phyloP scores from a whole-genome alignment of 2,797 vertebrate species.

The Calcarius lapponicus region DNA sequence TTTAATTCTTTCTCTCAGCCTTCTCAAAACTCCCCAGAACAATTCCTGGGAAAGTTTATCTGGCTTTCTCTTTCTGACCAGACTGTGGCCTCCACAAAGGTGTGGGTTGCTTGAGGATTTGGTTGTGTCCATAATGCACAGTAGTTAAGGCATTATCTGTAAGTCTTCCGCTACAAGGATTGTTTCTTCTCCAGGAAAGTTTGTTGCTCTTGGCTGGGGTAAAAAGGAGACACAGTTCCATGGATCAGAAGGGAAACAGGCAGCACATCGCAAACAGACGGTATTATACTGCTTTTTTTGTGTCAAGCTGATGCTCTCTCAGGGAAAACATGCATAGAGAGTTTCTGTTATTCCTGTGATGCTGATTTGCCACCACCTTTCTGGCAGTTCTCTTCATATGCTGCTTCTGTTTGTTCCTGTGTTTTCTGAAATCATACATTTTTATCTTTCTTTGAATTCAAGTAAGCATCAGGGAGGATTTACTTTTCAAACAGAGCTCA shows the following conservation, averaged over 20 bases:
- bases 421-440: background rate
- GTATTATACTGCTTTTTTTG: conserved; percentile 67
- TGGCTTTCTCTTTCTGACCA: background rate
- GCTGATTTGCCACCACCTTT: background rate
- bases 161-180: background rate
- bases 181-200: conserved; percentile 81
- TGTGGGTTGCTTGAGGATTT: background rate
- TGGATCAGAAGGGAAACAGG: conserved; percentile 93
- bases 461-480: background rate
- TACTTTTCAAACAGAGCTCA: background rate
- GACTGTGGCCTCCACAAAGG: background rate
- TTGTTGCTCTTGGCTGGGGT: conserved; percentile 95
- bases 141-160: background rate
- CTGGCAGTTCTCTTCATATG: background rate
- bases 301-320: background rate
- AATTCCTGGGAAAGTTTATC: background rate
- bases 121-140: background rate
- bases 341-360: background rate
- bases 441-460: background rate
- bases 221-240: conserved; percentile 99
- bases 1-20: background rate
- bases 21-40: background rate
- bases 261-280: conserved; percentile 82
- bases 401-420: background rate
- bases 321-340: background rate